A percentile compares a stretch with the other conserved stretches of the same genome.
Evolutionary conservation across 2,888 invertebrate species (phyloP).

Genomic region (Pasiphila rectangulata): DNA sequence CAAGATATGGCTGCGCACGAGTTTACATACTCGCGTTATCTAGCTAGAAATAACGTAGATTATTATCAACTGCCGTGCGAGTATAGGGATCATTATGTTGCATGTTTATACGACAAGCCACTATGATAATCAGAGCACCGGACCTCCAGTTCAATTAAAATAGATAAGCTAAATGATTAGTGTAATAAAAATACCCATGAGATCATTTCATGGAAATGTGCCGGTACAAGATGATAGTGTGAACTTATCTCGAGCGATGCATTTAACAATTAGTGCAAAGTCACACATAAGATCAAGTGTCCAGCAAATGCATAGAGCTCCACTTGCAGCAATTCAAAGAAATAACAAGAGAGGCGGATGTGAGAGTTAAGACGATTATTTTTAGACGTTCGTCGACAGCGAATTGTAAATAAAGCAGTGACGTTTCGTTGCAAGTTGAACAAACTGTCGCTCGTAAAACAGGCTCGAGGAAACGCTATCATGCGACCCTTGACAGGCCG

Average conservation of each 20-base stretch:
- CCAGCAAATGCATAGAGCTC: conserved; percentile 36
- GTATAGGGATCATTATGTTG: no score
- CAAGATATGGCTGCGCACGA: conserved; percentile 41
- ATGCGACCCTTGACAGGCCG: conserved; percentile 45
- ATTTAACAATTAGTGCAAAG: conserved; percentile 36
- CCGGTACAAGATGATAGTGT: neutral
- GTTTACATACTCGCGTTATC: conserved; percentile 22
- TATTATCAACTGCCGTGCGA: neutral
- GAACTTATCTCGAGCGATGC: conserved; percentile 1
- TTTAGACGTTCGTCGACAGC: conserved; percentile 48
- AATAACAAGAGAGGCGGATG: conserved; percentile 47
- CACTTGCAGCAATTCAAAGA: conserved; percentile 45
- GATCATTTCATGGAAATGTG: neutral
- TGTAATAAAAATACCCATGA: no score
- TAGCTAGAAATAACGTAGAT: neutral
- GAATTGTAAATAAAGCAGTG: conserved; percentile 62
- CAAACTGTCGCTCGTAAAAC: conserved; percentile 66
- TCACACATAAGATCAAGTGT: conserved; percentile 30
- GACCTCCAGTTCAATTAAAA: neutral
- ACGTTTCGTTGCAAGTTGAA: conserved; percentile 66
- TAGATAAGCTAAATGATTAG: neutral
- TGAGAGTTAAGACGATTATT: conserved; percentile 50
- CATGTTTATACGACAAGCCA: no score
- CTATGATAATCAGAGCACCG: no score
- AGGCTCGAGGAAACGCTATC: conserved; percentile 56